phyloP scores from a whole-genome alignment of 2,888 invertebrate species.

The Xiphydria camelus region DNA sequence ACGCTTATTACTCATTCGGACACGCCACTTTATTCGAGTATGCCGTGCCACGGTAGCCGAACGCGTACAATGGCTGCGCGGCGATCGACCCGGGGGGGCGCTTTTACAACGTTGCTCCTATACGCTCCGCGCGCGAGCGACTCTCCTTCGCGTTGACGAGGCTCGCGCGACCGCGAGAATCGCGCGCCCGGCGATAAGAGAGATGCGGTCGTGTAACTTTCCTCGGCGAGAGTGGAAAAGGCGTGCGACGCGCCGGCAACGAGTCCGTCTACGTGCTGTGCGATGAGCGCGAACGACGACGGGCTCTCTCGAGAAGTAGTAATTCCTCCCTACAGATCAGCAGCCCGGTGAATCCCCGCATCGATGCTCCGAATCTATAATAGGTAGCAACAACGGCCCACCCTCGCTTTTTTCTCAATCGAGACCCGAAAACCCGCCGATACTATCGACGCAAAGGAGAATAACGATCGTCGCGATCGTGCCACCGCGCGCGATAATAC shows the following conservation, averaged over 20 bases:
- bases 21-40: slow-evolving; percentile 50
- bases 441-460: too few species aligned
- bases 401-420: too few species aligned
- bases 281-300: too few species aligned
- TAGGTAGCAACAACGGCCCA: too few species aligned
- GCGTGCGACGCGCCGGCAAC: neutral
- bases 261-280: neutral
- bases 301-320: too few species aligned
- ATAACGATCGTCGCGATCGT: too few species aligned
- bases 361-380: too few species aligned
- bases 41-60: slow-evolving; percentile 29
- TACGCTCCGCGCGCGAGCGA: neutral
- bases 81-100: neutral
- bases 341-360: too few species aligned
- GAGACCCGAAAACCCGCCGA: too few species aligned
- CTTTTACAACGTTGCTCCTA: too few species aligned
- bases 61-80: slow-evolving; percentile 35
- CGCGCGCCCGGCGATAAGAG: slow-evolving; percentile 15
- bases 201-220: slow-evolving; percentile 10
- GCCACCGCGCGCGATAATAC: too few species aligned
- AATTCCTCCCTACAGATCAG: too few species aligned
- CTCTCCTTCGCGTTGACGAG: slow-evolving; percentile 1
- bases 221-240: slow-evolving; percentile 3
- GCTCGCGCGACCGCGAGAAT: slow-evolving; percentile 14
- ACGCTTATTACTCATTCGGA: slow-evolving; percentile 55